phyloP scores from a whole-genome alignment of 2,888 invertebrate species.

The Cephus nigrinus region DNA sequence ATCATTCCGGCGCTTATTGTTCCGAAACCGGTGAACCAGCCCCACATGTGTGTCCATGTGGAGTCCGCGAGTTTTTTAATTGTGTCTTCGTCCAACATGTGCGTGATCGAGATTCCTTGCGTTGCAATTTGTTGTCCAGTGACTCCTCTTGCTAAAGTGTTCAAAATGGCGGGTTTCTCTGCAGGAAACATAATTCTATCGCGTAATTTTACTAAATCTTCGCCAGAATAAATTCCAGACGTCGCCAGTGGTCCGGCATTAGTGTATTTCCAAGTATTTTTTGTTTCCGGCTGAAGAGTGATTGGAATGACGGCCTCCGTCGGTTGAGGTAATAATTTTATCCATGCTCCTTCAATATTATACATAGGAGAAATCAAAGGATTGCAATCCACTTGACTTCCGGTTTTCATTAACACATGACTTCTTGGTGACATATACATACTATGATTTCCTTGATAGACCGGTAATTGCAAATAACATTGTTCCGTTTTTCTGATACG shows the following conservation, averaged over 20 bases:
- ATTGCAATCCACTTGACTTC: slow-evolving; percentile 23
- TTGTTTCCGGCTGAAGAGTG: background rate
- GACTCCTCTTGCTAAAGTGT: slow-evolving; percentile 9
- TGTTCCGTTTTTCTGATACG: slow-evolving; percentile 14
- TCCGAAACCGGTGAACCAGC: slow-evolving; percentile 1
- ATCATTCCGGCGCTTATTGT: background rate
- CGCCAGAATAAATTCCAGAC: slow-evolving; percentile 15
- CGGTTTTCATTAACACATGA: slow-evolving; percentile 20
- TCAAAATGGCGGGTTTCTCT: slow-evolving; percentile 15
- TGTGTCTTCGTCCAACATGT: slow-evolving; percentile 5
- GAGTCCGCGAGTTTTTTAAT: slow-evolving; percentile 1
- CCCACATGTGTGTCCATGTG: background rate
- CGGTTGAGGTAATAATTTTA: slow-evolving; percentile 6
- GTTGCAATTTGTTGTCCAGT: slow-evolving; percentile 8
- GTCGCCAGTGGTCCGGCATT: slow-evolving; percentile 12
- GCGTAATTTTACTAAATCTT: slow-evolving; percentile 17
- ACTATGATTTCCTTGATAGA: slow-evolving; percentile 9
- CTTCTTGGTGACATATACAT: slow-evolving; percentile 22
- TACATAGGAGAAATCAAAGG: slow-evolving; percentile 22
- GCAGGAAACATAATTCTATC: slow-evolving; percentile 16
- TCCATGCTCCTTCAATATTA: slow-evolving; percentile 21
- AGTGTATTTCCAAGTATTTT: slow-evolving; percentile 12
- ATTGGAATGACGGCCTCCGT: slow-evolving; percentile 2
- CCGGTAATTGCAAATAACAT: slow-evolving; percentile 25
- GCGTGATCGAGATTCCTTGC: background rate